Evolutionary conservation across 2,888 invertebrate species (phyloP), one percentile per base, ranked within the genome.

Genomic region (Acrobasis suavella): DNA sequence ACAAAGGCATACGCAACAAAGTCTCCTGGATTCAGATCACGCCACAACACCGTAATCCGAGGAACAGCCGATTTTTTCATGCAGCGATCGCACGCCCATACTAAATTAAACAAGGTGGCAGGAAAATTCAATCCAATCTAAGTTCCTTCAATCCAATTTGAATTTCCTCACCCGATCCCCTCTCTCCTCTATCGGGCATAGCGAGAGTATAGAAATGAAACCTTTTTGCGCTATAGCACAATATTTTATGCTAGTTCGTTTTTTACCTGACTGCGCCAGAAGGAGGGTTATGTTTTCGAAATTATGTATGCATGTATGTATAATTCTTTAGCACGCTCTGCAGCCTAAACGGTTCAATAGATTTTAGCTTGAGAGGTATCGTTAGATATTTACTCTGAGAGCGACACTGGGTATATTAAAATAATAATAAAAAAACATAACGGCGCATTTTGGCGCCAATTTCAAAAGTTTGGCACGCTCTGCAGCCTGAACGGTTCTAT

Each of bases 61-160:
- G 10, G 32, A 60, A 52, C 42, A 42, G 42, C 16, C 54, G 32
- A 46, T 65, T 62, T 65, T 56, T 62, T 65, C 66, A 62, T 65
- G 51, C 49, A 62, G 54, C 60, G 60, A 64, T 66, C 67, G 65
- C 67, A 66, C 66, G 60, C 82, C 83, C 82, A 81, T 81, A 79
- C 82, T 80, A 88, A 88, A 89, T 91, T 89, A 89, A 89, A 89
- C 89, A 89, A 89, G 90, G 87, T 88, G 87, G 83, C 80, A 82
- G 77, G 85, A 84, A 87, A 88, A 90, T 90, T 90, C 88, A 87
- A 90, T 90, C 85, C 85, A 90, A 90, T 90, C 88, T 86, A 87
- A 90, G 84, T 91, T 89, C 85, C 85, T 89, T 86, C 87, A 86
- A 89, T 89, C 89, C 88, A 89, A 90, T 91, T 89, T 89, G 87